Base-by-base conservation (phyloP, 2,113 vertebrate species). In the Bubalus kerabau region DNA sequence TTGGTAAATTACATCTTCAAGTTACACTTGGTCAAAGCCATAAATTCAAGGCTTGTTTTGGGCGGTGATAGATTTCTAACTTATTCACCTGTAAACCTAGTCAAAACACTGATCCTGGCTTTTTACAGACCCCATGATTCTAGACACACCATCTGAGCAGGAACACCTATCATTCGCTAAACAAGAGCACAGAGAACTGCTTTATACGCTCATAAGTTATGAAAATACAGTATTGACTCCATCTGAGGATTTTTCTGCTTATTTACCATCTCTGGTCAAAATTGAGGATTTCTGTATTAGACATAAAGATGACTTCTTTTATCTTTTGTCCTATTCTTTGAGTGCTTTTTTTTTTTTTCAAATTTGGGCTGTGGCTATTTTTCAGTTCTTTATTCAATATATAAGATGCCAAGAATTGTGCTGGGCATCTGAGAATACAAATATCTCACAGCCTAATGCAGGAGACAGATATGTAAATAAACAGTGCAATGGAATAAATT, bases 61-160 rank as follows among this genome's bases (percentile, higher is more conserved):
- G 28, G 64, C 62, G 19, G 57, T 91, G 56, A 76, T 23, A 98
- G 94, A 93, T 92, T 98, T 98, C 88, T 89, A 97, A 93, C 96
- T 93, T 94, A 60, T 96, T 97, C 91, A 96, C 52, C 96, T 97
- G 16, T 97, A 93, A 95, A 97, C 60, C 95, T 94, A 94, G 95
- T 97, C 96, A 87, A 92, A 28, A 93, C 64, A 91, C 96, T 64
- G 52, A 60, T 59, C 88, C 32, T 14, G 59, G 84, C 97, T 97
- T 96, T 81, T 94, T 97, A 97, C 43, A 97, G 92, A 98, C 56
- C 90, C 96, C 84, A 57, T 84, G 89, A 96, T 95, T 98, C 96
- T 92, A 96, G 96, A 94, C 84, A 97, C 19, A 95, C 54, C 2
- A 1, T 98, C 92, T 78, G 48, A 87, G 16, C n/a, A 82, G n/a